Evolutionary conservation across 53 echinoderm and acorn worm species (phyloP).

Genomic region (Stichopus horrens): DNA sequence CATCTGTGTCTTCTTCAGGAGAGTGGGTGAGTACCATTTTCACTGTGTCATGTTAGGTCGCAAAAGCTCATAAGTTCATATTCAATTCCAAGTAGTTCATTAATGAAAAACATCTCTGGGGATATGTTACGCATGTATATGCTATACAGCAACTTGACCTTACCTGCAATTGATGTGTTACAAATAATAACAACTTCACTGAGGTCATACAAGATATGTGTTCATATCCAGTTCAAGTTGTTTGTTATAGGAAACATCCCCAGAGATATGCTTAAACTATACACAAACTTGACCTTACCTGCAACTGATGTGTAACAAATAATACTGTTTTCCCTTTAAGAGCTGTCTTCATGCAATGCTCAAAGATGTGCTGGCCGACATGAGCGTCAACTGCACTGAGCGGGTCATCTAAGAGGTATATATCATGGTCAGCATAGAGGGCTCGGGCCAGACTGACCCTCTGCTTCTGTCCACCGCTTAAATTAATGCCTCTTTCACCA

Average conservation of each 20-base stretch:
- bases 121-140: too few species aligned
- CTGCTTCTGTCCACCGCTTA: slow-evolving; percentile 97
- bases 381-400: slow-evolving; percentile 95
- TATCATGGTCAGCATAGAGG: slow-evolving; percentile 81
- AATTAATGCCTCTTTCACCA: slow-evolving; percentile 86
- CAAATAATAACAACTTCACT: not conserved
- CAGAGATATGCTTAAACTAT: not conserved
- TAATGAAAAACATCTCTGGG: too few species aligned
- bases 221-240: not conserved
- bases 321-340: slow-evolving; percentile 76
- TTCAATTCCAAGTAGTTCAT: too few species aligned
- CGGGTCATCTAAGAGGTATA: slow-evolving; percentile 90
- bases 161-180: not conserved
- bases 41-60: too few species aligned
- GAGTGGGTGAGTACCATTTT: too few species aligned
- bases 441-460: slow-evolving; percentile 87
- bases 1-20: too few species aligned
- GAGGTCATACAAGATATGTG: not conserved
- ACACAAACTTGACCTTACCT: slow-evolving; percentile 59
- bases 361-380: slow-evolving; percentile 92
- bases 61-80: too few species aligned
- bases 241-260: not conserved
- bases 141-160: too few species aligned
- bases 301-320: slow-evolving; percentile 94
- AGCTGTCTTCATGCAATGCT: slow-evolving; percentile 81